Percentiles rank a stretch among this genome's conserved stretches.
phyloP scores from a whole-genome alignment of 1,140 invertebrate species.

The Zaprionus kolodkinae region DNA sequence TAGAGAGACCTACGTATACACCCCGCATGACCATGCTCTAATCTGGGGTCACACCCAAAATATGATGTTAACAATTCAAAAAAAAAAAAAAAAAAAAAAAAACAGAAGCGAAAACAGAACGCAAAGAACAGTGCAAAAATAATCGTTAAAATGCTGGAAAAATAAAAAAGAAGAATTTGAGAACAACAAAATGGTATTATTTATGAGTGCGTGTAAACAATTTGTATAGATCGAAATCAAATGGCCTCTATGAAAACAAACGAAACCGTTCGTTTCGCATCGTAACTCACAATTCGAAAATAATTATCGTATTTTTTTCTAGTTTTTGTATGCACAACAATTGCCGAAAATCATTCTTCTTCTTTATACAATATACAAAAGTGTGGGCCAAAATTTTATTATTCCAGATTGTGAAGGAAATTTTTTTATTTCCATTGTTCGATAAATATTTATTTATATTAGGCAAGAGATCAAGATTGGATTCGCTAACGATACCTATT shows the following conservation, averaged over 20 bases:
- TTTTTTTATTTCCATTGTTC: conserved; percentile 4
- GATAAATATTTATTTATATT: conserved; percentile 16
- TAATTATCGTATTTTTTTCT: conserved; percentile 4
- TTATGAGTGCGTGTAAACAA: conserved; percentile 62
- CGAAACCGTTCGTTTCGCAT: conserved; percentile 36
- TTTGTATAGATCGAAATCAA: conserved; percentile 54
- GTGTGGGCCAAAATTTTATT: neutral
- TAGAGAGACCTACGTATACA: neutral
- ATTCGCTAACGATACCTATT: conserved; percentile 11
- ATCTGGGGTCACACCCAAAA: conserved; percentile 53
- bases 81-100: no score
- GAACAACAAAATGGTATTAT: conserved; percentile 56
- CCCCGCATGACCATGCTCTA: conserved; percentile 35
- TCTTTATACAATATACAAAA: neutral
- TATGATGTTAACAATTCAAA: conserved; percentile 29
- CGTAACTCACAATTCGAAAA: conserved; percentile 42
- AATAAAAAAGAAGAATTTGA: conserved; percentile 13
- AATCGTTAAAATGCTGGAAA: conserved; percentile 46
- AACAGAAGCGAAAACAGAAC: no score
- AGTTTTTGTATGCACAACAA: conserved; percentile 25
- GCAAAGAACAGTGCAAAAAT: conserved; percentile 37
- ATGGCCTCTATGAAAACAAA: conserved; percentile 38
- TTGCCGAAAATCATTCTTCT: conserved; percentile 15
- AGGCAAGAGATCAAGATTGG: neutral
- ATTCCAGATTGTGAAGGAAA: conserved; percentile 13